Percentiles rank a stretch among this genome's conserved stretches.
Evolutionary conservation across 2,113 vertebrate species (phyloP).

Genomic region (Takifugu flavidus): DNA sequence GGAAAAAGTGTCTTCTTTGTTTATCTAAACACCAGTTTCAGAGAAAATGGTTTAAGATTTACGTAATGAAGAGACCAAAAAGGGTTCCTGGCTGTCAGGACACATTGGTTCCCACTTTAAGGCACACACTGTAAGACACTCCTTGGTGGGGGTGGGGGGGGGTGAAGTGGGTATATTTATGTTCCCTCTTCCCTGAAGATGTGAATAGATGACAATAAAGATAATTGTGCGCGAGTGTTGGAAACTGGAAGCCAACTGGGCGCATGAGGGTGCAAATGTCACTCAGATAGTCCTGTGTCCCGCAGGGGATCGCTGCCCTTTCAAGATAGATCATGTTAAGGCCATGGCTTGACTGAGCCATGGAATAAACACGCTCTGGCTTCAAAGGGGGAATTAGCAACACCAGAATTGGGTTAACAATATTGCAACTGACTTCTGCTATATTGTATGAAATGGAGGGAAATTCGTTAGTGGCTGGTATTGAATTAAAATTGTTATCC

Average conservation of each 20-base stretch:
- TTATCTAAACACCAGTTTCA: neutral
- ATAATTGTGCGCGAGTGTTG: slow-evolving; percentile 34
- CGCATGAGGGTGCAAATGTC: slow-evolving; percentile 39
- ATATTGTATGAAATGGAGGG: slow-evolving; percentile 32
- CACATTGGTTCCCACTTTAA: neutral
- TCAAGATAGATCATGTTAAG: slow-evolving; percentile 23
- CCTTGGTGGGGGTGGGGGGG: neutral
- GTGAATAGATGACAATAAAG: slow-evolving; percentile 33
- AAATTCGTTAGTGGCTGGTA: slow-evolving; percentile 30
- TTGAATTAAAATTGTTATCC: slow-evolving; percentile 55
- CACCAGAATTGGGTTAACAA: slow-evolving; percentile 12
- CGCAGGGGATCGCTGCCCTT: slow-evolving; percentile 22
- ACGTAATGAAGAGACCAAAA: slow-evolving; percentile 2
- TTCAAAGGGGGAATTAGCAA: slow-evolving; percentile 3
- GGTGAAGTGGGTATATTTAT: slow-evolving; percentile 14
- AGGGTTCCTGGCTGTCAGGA: slow-evolving; percentile 1
- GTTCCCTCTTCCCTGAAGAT: slow-evolving; percentile 21
- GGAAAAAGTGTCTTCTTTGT: neutral
- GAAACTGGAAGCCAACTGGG: slow-evolving; percentile 26
- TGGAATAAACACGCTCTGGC: neutral
- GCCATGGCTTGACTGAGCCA: slow-evolving; percentile 6
- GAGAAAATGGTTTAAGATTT: neutral
- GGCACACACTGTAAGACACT: neutral
- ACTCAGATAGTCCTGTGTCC: slow-evolving; percentile 28
- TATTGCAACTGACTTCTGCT: slow-evolving; percentile 48